Base-by-base conservation (phyloP, 2,113 vertebrate genomes). In the Alethe diademata region DNA sequence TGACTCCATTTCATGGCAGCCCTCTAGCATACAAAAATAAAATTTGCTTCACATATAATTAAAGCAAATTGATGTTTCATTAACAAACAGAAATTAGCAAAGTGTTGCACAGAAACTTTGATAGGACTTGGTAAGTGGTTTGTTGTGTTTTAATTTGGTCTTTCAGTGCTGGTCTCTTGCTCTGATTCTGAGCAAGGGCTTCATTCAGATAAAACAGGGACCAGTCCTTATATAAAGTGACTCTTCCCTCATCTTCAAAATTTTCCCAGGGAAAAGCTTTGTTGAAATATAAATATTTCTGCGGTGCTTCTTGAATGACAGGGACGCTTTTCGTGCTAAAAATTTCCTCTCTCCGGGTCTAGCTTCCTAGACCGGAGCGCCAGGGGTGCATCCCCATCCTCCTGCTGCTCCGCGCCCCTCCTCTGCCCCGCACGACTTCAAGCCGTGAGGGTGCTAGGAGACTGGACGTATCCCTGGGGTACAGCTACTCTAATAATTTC, bases 381-480 rank as follows among this genome's bases (percentile, higher is more conserved):
- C 20, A 12, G 12, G 7, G 35, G 10, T 0, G 14, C 62, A 24
- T 29, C 18, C 51, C 28, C 22, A 6, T 8, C 31, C 60, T 18
- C 5, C 25, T 3, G 36, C 11, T 2, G 1, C 60, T 17, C 50
- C 2, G 23, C 26, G 2, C 31, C 24, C 33, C 48, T 50, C 18
- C 17, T 6, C 50, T 29, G 58, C 19, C n/a, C 64, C 26, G 3
- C 54, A 9, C 23, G 33, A 5, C 43, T 28, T 7, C 20, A 6
- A 18, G 5, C 33, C 3, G 15, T 4, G 6, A 47, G 20, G 17
- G 11, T 12, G 47, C 38, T 4, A 15, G 14, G 19, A 65, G 16
- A 29, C 4, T 0, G 24, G 9, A 18, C 4, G 3, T 10, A 6
- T 20, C 3, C 67, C 23, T 0, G 9, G 22, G 4, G 65, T 78